Conservation (phyloP, 2,113 vertebrate genomes). For the Sebastes schlegelii region DNA sequence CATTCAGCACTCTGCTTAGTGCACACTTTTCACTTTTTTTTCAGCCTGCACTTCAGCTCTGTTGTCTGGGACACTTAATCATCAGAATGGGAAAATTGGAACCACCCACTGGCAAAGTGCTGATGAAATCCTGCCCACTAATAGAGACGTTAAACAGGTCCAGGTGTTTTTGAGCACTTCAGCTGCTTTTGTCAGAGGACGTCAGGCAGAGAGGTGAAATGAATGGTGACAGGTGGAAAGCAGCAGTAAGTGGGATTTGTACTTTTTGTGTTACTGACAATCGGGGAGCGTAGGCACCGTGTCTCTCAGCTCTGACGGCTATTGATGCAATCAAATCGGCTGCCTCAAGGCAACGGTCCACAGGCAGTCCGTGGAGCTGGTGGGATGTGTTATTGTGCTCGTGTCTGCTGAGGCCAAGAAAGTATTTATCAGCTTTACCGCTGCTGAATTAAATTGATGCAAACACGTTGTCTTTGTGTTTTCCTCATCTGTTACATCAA, state of each 20-base stretch:
- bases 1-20: conserved; percentile 59
- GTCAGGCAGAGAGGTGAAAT: conserved; percentile 30
- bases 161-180: conserved; percentile 20
- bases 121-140: conserved; percentile 36
- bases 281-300: neutral
- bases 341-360: conserved; percentile 55
- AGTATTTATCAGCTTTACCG: conserved; percentile 55
- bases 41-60: conserved; percentile 14
- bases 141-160: conserved; percentile 24
- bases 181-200: conserved; percentile 20
- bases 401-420: conserved; percentile 19
- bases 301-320: neutral
- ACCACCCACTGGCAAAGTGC: conserved; percentile 38
- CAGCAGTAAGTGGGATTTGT: conserved; percentile 22
- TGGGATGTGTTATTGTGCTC: conserved; percentile 26
- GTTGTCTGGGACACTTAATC: conserved; percentile 48
- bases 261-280: conserved; percentile 54
- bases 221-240: conserved; percentile 31
- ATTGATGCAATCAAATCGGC: conserved; percentile 65
- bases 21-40: conserved; percentile 42
- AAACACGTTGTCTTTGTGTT: conserved; percentile 43
- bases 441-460: conserved; percentile 42
- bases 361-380: conserved; percentile 26
- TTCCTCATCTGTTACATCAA: conserved; percentile 48
- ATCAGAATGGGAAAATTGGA: conserved; percentile 43